Base-by-base conservation (phyloP, 2,113 vertebrate genomes). In the Myrmecophaga tridactyla region DNA sequence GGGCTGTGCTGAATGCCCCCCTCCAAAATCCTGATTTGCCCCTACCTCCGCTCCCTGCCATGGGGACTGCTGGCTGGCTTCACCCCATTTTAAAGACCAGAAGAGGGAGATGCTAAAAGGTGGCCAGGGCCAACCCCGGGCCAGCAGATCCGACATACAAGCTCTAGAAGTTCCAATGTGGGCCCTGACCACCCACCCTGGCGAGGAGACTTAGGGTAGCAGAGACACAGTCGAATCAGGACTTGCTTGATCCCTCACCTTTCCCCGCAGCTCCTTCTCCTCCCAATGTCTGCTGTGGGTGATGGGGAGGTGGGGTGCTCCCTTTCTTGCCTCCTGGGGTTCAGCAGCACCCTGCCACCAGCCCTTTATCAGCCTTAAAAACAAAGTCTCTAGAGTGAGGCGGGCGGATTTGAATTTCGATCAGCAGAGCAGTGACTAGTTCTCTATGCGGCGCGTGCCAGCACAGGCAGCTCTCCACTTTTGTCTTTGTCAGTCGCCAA, bases 221-320 rank as follows among this genome's bases (percentile, higher is more conserved):
- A 27, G 70, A 15, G 70, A n/a, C 25, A 31, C 31, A 58, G 5
- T 6, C 21, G 23, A 43, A 15, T 29, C 39, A 15, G 72, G 39
- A 27, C 23, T 41, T 43, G 39, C 70, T 8, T 73, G 70, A 3
- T n/a, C 21, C 4, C 56, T 58, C 56, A 58, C 20, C 43, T 62
- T 13, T 46, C 29, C 43, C 15, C 20, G n/a, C 36, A 51, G 48
- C 48, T 51, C 48, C 39, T 29, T 63, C 27, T 34, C 36, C 0
- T n/a, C n/a, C n/a, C n/a, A n/a, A n/a, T 5, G 62, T 31, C 3
- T 14, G 10, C 23, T 4, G 11, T 1, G n/a, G 12, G 15, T 0
- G 39, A n/a, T 21, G 23, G 39, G 39, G 70, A n/a, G 10, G 72
- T 6, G 23, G 39, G 41, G 31, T 27, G 70, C 17, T 27, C 20